Base-by-base conservation (phyloP, 2,888 invertebrate genomes). In the Drosophila rubida region DNA sequence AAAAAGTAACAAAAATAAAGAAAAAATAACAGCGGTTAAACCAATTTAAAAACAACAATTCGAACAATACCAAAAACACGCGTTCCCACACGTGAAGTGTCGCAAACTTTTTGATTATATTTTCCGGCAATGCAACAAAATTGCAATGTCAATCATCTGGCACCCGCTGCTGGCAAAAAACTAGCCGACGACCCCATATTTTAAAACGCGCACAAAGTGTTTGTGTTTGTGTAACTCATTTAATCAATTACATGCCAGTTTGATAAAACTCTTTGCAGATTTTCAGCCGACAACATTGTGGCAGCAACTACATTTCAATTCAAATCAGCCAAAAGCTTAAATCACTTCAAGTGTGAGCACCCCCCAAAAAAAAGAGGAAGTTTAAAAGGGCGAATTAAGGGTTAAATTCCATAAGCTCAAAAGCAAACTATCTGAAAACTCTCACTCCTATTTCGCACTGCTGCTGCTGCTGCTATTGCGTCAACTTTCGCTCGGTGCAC, bases 401-500 rank as follows among this genome's bases (percentile, higher is more conserved):
- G 19, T 32, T 13, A 19, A 32, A 32, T 30, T 48, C 8, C 13
- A 48, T 19, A 19, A 30, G n/a, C 30, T 16, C 9, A 11, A 16
- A 37, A 16, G 50, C 25, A 35, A 50, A 50, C 53, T 62, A 53
- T 59, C 53, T 53, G 9, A 5, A 42, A 14, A 30, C n/a, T 25
- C 27, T 62, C 62, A 50, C 25, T 39, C 22, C 46, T 32, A 32
- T 32, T 51, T 63, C 41, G 27, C 45, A 19, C 16, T 9, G 19
- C 41, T 9, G 9, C 5, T 41, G n/a, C 27, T 27, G 11, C 64
- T 45, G 13, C 32, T 71, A 35, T 59, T 65, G 83, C 83, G 46
- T 53, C 66, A 82, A 76, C 88, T 88, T 84, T 87, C 87, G 82
- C 85, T 78, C 66, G 50, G 74, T 80, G 73, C 70, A 65, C 77